phyloP scores from a whole-genome alignment of 2,888 invertebrate genomes.

The Graphium colonna region DNA sequence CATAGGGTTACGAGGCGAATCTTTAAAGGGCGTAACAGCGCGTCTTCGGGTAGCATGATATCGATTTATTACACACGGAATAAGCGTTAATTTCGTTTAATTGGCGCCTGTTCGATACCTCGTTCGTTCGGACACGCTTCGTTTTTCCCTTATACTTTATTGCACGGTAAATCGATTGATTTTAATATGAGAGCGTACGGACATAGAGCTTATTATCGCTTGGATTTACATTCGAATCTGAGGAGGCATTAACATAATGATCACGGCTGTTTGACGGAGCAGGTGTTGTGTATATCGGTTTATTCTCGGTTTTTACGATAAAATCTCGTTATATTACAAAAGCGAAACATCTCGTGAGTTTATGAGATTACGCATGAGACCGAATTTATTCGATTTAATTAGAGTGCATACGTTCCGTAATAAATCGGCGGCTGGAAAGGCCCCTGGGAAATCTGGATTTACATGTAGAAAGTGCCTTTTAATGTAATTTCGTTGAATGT shows the following conservation, averaged over 20 bases:
- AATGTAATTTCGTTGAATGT: not conserved
- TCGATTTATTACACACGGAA: conserved; percentile 70
- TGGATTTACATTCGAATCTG: conserved; percentile 47
- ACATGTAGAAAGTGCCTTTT: conserved; percentile 8
- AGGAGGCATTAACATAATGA: conserved; percentile 73
- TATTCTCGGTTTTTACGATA: conserved; percentile 75
- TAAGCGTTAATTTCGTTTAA: conserved; percentile 75
- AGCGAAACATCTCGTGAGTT: conserved; percentile 52
- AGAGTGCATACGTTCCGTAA: conserved; percentile 20
- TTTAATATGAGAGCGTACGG: conserved; percentile 44
- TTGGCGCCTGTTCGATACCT: conserved; percentile 66
- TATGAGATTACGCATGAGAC: conserved; percentile 54
- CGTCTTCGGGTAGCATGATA: conserved; percentile 59
- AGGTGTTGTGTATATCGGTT: conserved; percentile 75
- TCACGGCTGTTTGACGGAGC: conserved; percentile 72
- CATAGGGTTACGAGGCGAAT: conserved; percentile 52
- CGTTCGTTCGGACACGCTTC: conserved; percentile 61
- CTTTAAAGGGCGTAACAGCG: conserved; percentile 72
- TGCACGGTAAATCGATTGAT: conserved; percentile 39
- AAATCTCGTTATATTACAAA: conserved; percentile 72
- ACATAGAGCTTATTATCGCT: conserved; percentile 51
- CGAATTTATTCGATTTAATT: conserved; percentile 28
- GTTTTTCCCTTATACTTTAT: conserved; percentile 47
- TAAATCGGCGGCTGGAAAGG: conserved; percentile 15
- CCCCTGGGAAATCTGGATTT: conserved; percentile 1